Conservation (phyloP, 2,113 vertebrate species). For the Lanius ludovicianus region DNA sequence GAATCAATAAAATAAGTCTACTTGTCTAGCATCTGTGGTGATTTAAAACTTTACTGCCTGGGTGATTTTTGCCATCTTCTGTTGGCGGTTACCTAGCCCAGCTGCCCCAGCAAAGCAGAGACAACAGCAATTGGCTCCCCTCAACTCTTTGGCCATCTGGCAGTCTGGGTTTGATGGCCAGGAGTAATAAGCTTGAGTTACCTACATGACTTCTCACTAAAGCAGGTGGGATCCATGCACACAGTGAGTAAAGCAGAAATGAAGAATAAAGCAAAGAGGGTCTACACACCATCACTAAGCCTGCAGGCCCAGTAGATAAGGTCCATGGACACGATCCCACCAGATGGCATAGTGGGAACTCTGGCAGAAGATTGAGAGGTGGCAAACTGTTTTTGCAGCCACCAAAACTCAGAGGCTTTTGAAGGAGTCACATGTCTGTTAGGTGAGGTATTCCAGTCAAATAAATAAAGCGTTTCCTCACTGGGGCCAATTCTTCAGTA, state of each 20-base stretch:
- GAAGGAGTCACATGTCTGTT: neutral
- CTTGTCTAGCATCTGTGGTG: neutral
- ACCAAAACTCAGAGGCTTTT: neutral
- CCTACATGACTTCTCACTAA: neutral
- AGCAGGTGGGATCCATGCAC: neutral
- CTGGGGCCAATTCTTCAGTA: neutral
- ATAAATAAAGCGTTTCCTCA: neutral
- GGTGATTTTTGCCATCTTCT: neutral
- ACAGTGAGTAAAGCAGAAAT: neutral
- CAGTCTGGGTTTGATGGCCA: neutral
- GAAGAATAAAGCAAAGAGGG: neutral
- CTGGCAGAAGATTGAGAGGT: neutral
- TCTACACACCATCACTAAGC: neutral
- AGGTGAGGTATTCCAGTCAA: neutral
- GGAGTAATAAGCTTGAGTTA: neutral
- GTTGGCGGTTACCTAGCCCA: neutral
- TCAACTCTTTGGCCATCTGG: rapidly evolving
- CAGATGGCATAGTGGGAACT: neutral
- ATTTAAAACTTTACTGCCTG: neutral
- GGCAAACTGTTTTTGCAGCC: neutral
- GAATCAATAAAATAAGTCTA: neutral
- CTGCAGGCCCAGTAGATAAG: neutral
- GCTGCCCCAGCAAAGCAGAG: neutral
- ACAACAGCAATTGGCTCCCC: neutral
- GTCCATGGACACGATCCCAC: neutral